Percentiles rank a stretch among this genome's conserved stretches.
These are phyloP conservation scores for Ormia ochracea DNA, from an alignment of 2,888 invertebrate species.

Conservation along the genomic window DNA sequence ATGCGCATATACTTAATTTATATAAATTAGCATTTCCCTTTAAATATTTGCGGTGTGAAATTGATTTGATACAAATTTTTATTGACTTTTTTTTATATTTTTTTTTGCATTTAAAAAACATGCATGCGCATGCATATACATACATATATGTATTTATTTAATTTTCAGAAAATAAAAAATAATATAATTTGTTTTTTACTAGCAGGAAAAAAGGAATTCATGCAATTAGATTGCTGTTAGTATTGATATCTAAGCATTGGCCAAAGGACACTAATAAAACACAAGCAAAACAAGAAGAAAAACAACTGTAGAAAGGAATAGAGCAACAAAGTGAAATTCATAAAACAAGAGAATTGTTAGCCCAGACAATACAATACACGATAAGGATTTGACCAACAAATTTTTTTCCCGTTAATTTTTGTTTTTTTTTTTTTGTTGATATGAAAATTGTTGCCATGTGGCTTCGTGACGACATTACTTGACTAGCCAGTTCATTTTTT, in stretches of 20 bases:
- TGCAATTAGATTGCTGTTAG: neutral
- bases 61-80: too few species aligned
- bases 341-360: slow-evolving; percentile 39
- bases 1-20: too few species aligned
- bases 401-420: too few species aligned
- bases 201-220: neutral
- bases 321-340: slow-evolving; percentile 33
- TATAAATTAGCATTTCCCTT: too few species aligned
- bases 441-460: too few species aligned
- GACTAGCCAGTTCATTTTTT: neutral
- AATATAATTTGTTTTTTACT: neutral
- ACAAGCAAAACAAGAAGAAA: slow-evolving; percentile 35
- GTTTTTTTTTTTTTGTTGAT: slow-evolving; percentile 2
- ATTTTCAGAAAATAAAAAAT: slow-evolving; percentile 23
- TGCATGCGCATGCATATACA: too few species aligned
- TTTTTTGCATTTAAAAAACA: too few species aligned
- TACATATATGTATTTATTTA: too few species aligned
- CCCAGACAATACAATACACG: slow-evolving; percentile 59
- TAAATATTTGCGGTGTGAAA: too few species aligned
- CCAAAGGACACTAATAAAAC: slow-evolving; percentile 31
- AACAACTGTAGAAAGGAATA: slow-evolving; percentile 20
- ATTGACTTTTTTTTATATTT: too few species aligned
- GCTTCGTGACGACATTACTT: slow-evolving; percentile 9
- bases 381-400: slow-evolving; percentile 50
- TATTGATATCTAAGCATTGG: slow-evolving; percentile 24